Evolutionary conservation across 2,888 invertebrate species (phyloP), one percentile per base, ranked within the genome.

Genomic region (Leucozona laternaria): DNA sequence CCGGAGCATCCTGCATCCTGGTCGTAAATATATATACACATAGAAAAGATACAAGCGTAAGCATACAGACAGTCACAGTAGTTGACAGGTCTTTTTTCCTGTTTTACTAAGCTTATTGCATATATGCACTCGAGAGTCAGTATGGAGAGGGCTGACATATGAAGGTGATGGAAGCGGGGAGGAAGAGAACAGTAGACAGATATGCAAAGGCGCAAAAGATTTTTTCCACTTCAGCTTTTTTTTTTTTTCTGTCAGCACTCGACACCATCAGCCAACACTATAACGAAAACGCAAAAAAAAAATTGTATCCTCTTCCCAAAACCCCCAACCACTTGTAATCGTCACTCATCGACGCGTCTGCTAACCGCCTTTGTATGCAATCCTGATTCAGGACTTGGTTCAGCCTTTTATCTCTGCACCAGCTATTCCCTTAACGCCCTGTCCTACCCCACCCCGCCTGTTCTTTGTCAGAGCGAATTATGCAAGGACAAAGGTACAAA

Each of bases 71-170:
- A 81, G 68, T 73, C 78, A 73, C 85, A 86, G 85, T 81, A 86
- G 85, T 86, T 86, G 81, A 78, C 81, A 78, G 81, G 78, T 78
- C 78, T 77, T 79, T 73, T 45, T 48, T 72, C 72, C 57, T 60
- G 62, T 82, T 86, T 79, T 86, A 75, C 82, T 78, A 81, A 79
- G 81, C 82, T 86, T 82, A 86, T 86, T 86, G 70, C 86, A 78
- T 82, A 78, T 86, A 86, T 86, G 73, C 75, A 81, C 82, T 82
- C 81, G 53, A 81, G 60, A 75, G 73, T 75, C 58, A 81, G 78
- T n/a, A n/a, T 70, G 73, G 60, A 77, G 73, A 40, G 53, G 43
- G 55, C 34, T 48, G 43, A 62, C 48, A 62, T 57, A 58, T 53
- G 79, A 31, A 75, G 28, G 37, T 31, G 25, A 28, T 31, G 48